phyloP scores from a whole-genome alignment of 2,113 vertebrate genomes.

The Leptobrachium ailaonicum region DNA sequence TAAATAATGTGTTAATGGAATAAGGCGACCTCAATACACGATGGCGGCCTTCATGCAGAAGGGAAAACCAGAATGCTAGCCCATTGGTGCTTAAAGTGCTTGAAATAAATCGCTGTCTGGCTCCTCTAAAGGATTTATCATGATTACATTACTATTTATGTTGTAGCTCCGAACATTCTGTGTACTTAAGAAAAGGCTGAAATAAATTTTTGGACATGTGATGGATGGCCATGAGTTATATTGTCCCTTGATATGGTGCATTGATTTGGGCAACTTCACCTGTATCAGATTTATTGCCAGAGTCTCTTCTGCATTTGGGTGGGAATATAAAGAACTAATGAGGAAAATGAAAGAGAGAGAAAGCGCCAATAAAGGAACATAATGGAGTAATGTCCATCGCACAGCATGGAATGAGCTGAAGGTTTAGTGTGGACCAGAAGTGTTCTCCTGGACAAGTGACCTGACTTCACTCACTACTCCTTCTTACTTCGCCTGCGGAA shows the following conservation, averaged over 20 bases:
- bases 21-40: conserved; percentile 42
- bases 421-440: no score
- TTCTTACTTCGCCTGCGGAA: no score
- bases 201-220: background rate
- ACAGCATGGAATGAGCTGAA: no score
- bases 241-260: background rate
- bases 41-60: background rate
- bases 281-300: background rate
- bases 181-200: background rate
- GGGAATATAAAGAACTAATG: no score
- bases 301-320: no score
- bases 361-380: no score
- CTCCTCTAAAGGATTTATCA: background rate
- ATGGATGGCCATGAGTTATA: background rate
- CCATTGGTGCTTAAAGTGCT: background rate
- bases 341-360: no score
- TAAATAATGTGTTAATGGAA: conserved; percentile 39
- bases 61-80: background rate
- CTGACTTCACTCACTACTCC: no score
- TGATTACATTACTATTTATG: background rate
- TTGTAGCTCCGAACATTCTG: background rate
- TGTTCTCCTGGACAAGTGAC: no score
- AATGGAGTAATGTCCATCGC: no score
- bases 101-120: background rate
- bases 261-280: background rate